Evolutionary conservation across 2,797 vertebrate genomes (phyloP).

Genomic region (Amniataba percoides): DNA sequence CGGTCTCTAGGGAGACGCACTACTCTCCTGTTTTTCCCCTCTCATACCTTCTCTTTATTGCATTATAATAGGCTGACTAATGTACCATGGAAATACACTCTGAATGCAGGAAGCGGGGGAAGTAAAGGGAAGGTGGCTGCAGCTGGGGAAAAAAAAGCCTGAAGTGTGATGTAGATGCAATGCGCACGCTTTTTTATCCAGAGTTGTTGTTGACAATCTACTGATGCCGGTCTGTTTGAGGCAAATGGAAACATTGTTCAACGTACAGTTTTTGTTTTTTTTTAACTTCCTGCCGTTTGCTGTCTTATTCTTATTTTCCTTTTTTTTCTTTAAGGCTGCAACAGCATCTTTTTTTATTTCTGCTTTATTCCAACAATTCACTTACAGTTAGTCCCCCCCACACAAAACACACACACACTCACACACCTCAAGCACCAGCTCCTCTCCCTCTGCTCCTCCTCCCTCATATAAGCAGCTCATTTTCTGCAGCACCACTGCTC

Average conservation of each 20-base stretch:
- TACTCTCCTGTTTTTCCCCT: constrained; percentile 64
- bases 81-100: constrained; percentile 99
- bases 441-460: constrained; percentile 69
- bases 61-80: constrained; percentile 99
- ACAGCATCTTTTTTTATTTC: constrained; percentile 52
- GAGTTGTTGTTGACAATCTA: constrained; percentile 37
- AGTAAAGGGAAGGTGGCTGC: constrained; percentile 58
- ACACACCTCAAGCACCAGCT: constrained; percentile 43
- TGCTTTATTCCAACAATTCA: constrained; percentile 47
- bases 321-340: constrained; percentile 76
- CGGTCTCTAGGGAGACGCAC: constrained; percentile 89
- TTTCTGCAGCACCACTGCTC: constrained; percentile 92
- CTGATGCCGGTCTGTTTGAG: constrained; percentile 35
- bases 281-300: constrained; percentile 10
- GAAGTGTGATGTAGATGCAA: constrained; percentile 29
- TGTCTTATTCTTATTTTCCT: constrained; percentile 69
- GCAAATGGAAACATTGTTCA: constrained; percentile 51
- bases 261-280: too few species aligned
- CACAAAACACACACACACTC: constrained; percentile 15
- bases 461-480: constrained; percentile 87
- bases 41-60: constrained; percentile 94
- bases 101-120: constrained; percentile 84
- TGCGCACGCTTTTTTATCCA: background rate
- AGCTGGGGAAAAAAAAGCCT: constrained; percentile 36
- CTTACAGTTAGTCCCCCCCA: constrained; percentile 24